Evolutionary conservation across 2,113 vertebrate genomes (phyloP).

Genomic region (Sorex fumeus): DNA sequence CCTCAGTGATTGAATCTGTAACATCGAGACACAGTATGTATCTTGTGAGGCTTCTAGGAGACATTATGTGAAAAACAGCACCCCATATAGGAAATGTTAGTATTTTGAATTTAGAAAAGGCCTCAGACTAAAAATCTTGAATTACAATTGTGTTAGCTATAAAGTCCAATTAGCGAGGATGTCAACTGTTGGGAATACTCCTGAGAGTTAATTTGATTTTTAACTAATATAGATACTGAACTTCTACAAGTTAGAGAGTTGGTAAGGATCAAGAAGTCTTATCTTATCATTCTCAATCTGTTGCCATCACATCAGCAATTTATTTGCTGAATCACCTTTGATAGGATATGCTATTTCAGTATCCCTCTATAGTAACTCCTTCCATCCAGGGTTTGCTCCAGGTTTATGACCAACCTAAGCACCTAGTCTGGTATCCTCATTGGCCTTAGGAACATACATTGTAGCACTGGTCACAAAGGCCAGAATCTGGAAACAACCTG

Average conservation of each 20-base stretch:
- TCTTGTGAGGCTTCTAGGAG: neutral
- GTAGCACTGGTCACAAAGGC: neutral
- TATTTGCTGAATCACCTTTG: neutral
- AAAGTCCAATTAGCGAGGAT: neutral
- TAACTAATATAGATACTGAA: neutral
- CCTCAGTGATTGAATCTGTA: neutral
- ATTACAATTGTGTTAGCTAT: neutral
- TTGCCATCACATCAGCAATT: neutral
- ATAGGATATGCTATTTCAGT: neutral
- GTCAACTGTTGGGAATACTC: neutral
- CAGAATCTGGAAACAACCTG: too few species aligned
- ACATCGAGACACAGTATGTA: neutral
- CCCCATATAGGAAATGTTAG: neutral
- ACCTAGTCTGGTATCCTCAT: neutral
- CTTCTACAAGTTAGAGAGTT: neutral
- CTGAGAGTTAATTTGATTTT: neutral
- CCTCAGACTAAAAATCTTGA: neutral
- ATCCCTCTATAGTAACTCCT: neutral
- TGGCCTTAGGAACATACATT: neutral
- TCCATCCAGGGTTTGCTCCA: constrained; percentile 15
- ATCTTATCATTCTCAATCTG: neutral
- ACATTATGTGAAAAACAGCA: neutral
- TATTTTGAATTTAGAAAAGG: neutral
- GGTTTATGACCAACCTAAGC: constrained; percentile 30
- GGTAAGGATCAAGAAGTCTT: neutral